A percentile compares a stretch with the other conserved stretches of the same genome.
phyloP scores from a whole-genome alignment of 2,113 vertebrate genomes.

The Dromas ardeola region DNA sequence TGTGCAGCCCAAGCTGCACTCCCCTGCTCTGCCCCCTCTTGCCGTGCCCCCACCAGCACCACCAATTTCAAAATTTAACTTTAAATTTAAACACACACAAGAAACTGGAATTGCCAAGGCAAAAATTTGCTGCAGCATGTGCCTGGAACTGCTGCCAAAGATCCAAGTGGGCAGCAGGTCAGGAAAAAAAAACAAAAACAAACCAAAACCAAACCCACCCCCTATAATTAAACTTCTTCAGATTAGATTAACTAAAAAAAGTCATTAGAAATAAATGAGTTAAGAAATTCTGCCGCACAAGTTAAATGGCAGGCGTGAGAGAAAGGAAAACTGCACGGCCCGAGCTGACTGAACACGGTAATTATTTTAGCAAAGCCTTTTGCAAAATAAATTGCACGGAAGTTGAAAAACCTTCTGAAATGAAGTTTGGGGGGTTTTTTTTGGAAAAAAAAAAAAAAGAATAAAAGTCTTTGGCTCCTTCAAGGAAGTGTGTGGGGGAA shows the following conservation, averaged over 20 bases:
- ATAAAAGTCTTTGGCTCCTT: background rate
- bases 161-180: background rate
- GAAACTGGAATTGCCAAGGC: background rate
- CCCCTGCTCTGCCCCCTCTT: accelerated
- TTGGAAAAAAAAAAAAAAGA: too few relatives aligned
- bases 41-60: background rate
- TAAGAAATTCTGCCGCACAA: background rate
- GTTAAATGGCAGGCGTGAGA: background rate
- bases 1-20: background rate
- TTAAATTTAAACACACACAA: background rate
- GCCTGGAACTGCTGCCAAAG: background rate
- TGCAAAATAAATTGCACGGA: conserved; percentile 31
- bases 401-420: conserved; percentile 38
- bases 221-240: background rate
- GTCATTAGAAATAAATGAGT: background rate
- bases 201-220: too few relatives aligned
- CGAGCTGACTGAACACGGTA: conserved; percentile 18
- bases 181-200: background rate
- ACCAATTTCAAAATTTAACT: background rate
- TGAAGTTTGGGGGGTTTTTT: background rate
- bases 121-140: background rate
- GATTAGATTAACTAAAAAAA: conserved; percentile 1
- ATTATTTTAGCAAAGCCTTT: conserved; percentile 24
- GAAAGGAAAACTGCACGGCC: background rate
- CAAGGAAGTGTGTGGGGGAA: background rate